phyloP scores from a whole-genome alignment of 1,140 invertebrate species.

The Eumaeus atala region DNA sequence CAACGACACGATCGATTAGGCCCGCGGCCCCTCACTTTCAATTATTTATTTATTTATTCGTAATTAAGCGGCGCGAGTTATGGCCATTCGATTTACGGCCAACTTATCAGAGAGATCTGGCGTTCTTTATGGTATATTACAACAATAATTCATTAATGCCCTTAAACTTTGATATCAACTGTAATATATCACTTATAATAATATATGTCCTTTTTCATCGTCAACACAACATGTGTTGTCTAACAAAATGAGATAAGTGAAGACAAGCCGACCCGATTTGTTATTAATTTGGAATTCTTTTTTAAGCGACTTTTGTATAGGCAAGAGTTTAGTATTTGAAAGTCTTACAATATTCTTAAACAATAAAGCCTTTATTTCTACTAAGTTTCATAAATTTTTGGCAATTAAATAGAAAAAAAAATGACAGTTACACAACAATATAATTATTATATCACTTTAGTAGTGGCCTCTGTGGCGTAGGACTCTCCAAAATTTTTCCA shows the following conservation, averaged over 20 bases:
- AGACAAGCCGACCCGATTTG: too few relatives aligned
- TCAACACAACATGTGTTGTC: neutral
- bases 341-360: too few relatives aligned
- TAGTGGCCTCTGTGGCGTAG: too few relatives aligned
- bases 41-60: slow-evolving; percentile 74
- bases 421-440: too few relatives aligned
- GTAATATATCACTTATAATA: slow-evolving; percentile 10
- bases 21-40: slow-evolving; percentile 70
- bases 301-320: too few relatives aligned
- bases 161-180: slow-evolving; percentile 16
- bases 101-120: slow-evolving; percentile 48
- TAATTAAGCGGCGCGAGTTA: slow-evolving; percentile 70
- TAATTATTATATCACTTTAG: too few relatives aligned
- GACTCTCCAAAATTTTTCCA: too few relatives aligned
- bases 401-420: too few relatives aligned
- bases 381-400: too few relatives aligned
- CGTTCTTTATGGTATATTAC: slow-evolving; percentile 32
- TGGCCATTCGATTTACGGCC: slow-evolving; percentile 56
- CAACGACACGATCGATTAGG: slow-evolving; percentile 64
- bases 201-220: neutral
- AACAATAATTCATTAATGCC: slow-evolving; percentile 7
- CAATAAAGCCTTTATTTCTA: too few relatives aligned
- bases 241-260: neutral
- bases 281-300: too few relatives aligned
- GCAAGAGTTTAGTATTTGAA: too few relatives aligned